These are phyloP conservation scores for Rhyzopertha dominica DNA, from an alignment of 1,140 invertebrate species.

Conservation along the genomic window DNA sequence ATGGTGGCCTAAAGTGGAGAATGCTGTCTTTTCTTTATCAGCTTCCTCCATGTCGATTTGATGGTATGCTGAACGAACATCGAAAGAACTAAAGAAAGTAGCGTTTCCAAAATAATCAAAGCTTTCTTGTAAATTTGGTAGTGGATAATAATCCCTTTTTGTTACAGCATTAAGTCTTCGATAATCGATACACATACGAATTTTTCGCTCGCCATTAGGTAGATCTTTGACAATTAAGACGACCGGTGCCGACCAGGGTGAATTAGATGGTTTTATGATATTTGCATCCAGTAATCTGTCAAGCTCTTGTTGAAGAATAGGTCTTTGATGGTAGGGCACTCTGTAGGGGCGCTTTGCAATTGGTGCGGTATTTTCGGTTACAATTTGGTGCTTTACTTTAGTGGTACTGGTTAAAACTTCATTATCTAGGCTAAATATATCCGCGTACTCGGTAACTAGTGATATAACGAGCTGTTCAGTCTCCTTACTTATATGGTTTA, in stretches of 20 bases:
- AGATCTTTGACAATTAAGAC: slow-evolving; percentile 7
- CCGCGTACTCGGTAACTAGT: too few relatives aligned
- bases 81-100: slow-evolving; percentile 5
- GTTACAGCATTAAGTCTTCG: slow-evolving; percentile 6
- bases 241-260: slow-evolving; percentile 10
- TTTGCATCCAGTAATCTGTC: slow-evolving; percentile 5
- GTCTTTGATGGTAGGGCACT: too few relatives aligned
- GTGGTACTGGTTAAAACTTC: too few relatives aligned
- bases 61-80: slow-evolving; percentile 8
- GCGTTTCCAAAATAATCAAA: slow-evolving; percentile 3
- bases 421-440: too few relatives aligned
- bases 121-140: slow-evolving; percentile 9
- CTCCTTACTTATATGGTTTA: too few relatives aligned
- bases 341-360: too few relatives aligned
- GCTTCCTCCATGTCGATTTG: not conserved
- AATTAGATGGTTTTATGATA: slow-evolving; percentile 8
- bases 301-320: too few relatives aligned
- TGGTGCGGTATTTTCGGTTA: too few relatives aligned
- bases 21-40: not conserved
- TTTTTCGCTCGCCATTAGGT: slow-evolving; percentile 9
- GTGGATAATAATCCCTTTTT: slow-evolving; percentile 10
- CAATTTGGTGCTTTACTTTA: too few relatives aligned
- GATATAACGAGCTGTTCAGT: too few relatives aligned
- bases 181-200: slow-evolving; percentile 14
- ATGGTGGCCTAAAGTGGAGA: not conserved